Evolutionary conservation across 2,797 vertebrate genomes (phyloP).

Genomic region (Lepidocolaptes lacrymiger): DNA sequence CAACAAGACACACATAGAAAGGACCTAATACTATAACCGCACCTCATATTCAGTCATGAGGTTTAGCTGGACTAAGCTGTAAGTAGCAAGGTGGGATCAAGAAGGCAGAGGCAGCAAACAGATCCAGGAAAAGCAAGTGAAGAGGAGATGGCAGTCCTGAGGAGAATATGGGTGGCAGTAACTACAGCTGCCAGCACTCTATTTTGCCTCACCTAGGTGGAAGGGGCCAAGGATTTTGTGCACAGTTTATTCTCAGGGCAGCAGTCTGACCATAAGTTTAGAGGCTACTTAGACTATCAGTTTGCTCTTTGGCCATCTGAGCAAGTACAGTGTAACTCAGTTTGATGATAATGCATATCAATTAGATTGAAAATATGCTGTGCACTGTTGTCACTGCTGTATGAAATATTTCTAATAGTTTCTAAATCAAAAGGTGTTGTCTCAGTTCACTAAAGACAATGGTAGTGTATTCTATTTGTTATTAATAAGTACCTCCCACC

Average conservation of each 20-base stretch:
- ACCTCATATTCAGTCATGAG: background rate
- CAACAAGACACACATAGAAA: background rate
- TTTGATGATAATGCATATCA: background rate
- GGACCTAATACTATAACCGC: background rate
- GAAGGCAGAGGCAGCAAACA: background rate
- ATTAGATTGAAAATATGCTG: background rate
- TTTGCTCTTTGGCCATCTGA: background rate
- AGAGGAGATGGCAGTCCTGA: background rate
- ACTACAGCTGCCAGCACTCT: background rate
- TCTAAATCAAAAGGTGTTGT: background rate
- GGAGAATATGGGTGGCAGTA: rapidly evolving
- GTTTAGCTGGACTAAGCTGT: background rate
- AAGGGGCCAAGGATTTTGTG: rapidly evolving
- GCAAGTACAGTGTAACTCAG: background rate
- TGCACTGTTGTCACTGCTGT: background rate
- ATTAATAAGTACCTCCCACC: background rate
- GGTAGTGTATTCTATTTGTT: background rate
- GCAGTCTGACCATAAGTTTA: background rate
- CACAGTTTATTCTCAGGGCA: background rate
- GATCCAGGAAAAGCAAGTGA: rapidly evolving
- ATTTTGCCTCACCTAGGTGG: background rate
- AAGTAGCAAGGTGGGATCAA: background rate
- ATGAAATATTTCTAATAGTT: background rate
- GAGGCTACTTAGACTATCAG: background rate
- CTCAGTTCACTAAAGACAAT: background rate